A percentile compares a stretch with the other conserved stretches of the same genome.
Conservation (phyloP, 1,140 invertebrate species). For the Lepeophtheirus salmonis region DNA sequence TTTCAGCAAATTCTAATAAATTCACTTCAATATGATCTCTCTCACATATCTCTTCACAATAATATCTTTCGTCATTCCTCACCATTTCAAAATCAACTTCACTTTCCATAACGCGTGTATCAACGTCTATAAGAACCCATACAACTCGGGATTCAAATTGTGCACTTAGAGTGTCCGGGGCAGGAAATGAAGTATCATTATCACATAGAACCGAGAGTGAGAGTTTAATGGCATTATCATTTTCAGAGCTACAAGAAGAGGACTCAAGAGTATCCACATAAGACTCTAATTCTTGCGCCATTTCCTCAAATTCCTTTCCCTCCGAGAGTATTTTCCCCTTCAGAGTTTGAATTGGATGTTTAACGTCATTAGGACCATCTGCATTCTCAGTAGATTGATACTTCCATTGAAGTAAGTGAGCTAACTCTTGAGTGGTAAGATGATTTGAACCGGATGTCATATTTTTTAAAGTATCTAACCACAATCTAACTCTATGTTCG, state of each 20-base stretch:
- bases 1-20: constrained; percentile 16
- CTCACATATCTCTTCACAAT: background rate
- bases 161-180: background rate
- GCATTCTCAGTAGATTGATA: no score
- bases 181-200: background rate
- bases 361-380: no score
- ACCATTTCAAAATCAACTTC: background rate
- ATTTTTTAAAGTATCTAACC: background rate
- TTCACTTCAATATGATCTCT: background rate
- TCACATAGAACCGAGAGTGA: background rate
- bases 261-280: no score
- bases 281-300: background rate
- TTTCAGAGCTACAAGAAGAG: no score
- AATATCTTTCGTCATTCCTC: background rate
- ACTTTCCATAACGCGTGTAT: background rate
- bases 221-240: background rate
- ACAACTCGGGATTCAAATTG: background rate
- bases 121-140: background rate
- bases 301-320: background rate
- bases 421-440: background rate
- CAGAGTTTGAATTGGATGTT: background rate
- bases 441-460: background rate
- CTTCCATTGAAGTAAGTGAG: background rate
- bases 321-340: background rate
- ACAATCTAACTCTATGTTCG: background rate